Evolutionary conservation across 2,797 vertebrate species (phyloP), one percentile per base, ranked within the genome.

Genomic region (Philypnodon macrostomus): DNA sequence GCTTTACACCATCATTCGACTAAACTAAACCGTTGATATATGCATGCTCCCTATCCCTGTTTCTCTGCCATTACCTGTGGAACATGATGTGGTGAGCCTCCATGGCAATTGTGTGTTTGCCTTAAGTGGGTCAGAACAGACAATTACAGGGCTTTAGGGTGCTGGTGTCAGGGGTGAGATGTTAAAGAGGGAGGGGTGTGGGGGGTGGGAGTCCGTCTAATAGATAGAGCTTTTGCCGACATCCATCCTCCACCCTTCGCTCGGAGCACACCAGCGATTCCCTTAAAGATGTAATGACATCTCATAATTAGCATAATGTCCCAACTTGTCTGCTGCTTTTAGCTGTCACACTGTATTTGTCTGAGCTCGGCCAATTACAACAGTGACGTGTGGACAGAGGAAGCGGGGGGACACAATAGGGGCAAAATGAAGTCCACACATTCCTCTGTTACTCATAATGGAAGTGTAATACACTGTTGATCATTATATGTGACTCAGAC

Each of bases 271-370:
- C 71, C 61, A 81, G 83, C 78, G 71, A 79, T 83, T 81, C 76
- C 67, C 68, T 78, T 85, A 81, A 84, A 89, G 79, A 86, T 86
- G 80, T 86, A 87, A 87, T 80, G 85, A 85, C 81, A 81, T 80
- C 63, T 84, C 77, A 78, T 86, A 84, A 87, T 87, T 86, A 87
- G 81, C 83, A 87, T 88, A 86, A 88, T 89, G 83, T 86, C 73
- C 79, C 84, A 86, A 87, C 81, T 73, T 85, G 84, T 87, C 81
- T 71, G 78, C 82, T 85, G 81, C 79, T 83, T 87, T 85, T 80
- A 86, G 75, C 79, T 85, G 85, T 89, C 85, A 82, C 67, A 77
- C 65, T 60, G 74, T 72, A 78, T 86, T 86, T 85, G 78, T 85
- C 72, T 83, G 84, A 77, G 58, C 63, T 61, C 29, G 52, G 64